Base-by-base conservation (phyloP, 2,888 invertebrate genomes). In the Melolontha melolontha region DNA sequence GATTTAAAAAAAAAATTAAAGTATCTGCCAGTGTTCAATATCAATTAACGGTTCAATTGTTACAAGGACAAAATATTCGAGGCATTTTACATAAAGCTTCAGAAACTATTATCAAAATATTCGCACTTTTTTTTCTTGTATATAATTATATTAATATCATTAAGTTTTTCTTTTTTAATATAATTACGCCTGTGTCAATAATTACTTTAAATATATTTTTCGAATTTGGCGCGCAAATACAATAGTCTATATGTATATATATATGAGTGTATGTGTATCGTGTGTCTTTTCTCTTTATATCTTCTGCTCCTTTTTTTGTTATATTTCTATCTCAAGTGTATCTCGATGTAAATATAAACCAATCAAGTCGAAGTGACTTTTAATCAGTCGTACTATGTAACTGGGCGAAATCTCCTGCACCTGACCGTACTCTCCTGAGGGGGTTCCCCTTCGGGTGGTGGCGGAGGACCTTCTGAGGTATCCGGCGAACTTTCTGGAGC, bases 371-470 rank as follows among this genome's bases (percentile, higher is more conserved):
- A 34, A 62, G 29, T 29, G 59, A 62, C 44, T 29, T 47, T 14
- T 5, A 16, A 62, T 62, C 59, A 62, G 59, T 62, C 59, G 59
- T 73, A 80, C 79, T 84, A 83, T 78, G 83, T 83, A 72, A 84
- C 79, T 17, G 83, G 84, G 67, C 82, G 73, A 73, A 80, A 84
- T 57, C 83, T 77, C 68, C 84, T 77, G 72, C 82, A 81, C 54
- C 83, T 77, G 66, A 82, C 83, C 63, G 81, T 82, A 65, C 81
- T 81, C 73, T 83, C 83, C 14, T 80, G 76, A 5, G 81, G 78
- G 1, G 83, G 82, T 34, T 82, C 81, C 39, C 82, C 82, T 40
- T 78, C 76, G 0, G 81, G 80, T 11, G 82, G 80, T 8, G 81
- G 81, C 5, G 79, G 79, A 1, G 82, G 82, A 2, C 82, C 82